Conservation (phyloP, 30 jellyfish, hydroid and myxozoan species). For the Haliclystus octoradiatus region DNA sequence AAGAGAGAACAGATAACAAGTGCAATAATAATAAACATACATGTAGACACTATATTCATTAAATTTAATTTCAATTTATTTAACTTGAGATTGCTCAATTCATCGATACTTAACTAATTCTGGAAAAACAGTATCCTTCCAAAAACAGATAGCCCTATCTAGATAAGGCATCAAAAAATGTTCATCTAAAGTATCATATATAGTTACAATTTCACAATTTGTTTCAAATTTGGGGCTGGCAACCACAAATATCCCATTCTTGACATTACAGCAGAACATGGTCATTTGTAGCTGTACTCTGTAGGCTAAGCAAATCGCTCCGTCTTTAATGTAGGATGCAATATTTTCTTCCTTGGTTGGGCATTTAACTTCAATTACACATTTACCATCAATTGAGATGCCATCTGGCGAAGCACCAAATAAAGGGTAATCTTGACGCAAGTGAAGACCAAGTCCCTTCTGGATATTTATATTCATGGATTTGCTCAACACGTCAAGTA, state of each 20-base stretch:
- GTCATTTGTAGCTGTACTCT: neutral
- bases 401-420: slow-evolving; percentile 1
- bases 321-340: neutral
- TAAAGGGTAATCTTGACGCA: neutral
- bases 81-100: too few relatives aligned
- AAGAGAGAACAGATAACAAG: too few relatives aligned
- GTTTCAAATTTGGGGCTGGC: neutral
- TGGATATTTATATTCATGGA: neutral
- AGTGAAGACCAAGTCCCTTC: neutral
- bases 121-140: too few relatives aligned
- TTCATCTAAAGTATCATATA: neutral
- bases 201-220: too few relatives aligned
- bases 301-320: neutral
- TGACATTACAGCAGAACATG: neutral
- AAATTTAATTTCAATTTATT: too few relatives aligned
- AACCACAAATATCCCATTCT: neutral
- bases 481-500: neutral
- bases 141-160: too few relatives aligned
- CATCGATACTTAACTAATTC: too few relatives aligned
- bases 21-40: too few relatives aligned
- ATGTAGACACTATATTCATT: too few relatives aligned
- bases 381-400: neutral
- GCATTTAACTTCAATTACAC: neutral
- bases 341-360: neutral
- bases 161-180: too few relatives aligned